Evolutionary conservation across 2,113 vertebrate genomes (phyloP), one percentile per base, ranked within the genome.

Genomic region (Pedetes capensis): DNA sequence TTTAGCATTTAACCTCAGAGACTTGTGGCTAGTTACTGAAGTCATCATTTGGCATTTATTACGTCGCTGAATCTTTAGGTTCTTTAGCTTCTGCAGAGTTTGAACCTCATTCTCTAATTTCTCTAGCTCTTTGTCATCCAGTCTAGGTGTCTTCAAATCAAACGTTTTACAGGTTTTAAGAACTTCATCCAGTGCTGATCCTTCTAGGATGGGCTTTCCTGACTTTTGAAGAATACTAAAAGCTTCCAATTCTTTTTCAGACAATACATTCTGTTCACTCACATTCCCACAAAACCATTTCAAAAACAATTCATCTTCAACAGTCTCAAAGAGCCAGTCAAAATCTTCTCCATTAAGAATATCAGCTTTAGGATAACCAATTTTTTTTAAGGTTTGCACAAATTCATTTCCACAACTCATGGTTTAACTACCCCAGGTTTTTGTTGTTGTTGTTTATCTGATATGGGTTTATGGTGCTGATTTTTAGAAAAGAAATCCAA

Each of bases 271-370:
- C 87, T 96, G 98, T 82, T 97, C 98, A 79, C 97, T 99, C 94
- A 99, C 93, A 63, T 96, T 98, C 32, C 97, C 98, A 98, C 99
- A 99, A 94, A 99, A 99, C 97, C 99, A 99, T 18, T 98, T 98
- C 96, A 99, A 91, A 95, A 99, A 99, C 2, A 98, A 96, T 76
- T 96, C 98, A 59, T 97, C 98, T 96, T 99, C 99, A 0, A 82
- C 98, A 32, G 98, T 96, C 63, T 99, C 99, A 97, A 99, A 99
- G 87, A 99, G 97, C 99, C 99, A 99, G 96, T 99, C 99, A 94
- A 99, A 99, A 96, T 99, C 99, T 12, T 99, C 99, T 89, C 98
- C 98, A 94, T 99, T 98, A 75, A 99, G 98, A 11, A 91, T 93
- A 57, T 98, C 96, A 2, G 98, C 98, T 63, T 98, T 97, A 20